Evolutionary conservation across 2,888 invertebrate species (phyloP), one percentile per base, ranked within the genome.

Genomic region (Nomada flava): DNA sequence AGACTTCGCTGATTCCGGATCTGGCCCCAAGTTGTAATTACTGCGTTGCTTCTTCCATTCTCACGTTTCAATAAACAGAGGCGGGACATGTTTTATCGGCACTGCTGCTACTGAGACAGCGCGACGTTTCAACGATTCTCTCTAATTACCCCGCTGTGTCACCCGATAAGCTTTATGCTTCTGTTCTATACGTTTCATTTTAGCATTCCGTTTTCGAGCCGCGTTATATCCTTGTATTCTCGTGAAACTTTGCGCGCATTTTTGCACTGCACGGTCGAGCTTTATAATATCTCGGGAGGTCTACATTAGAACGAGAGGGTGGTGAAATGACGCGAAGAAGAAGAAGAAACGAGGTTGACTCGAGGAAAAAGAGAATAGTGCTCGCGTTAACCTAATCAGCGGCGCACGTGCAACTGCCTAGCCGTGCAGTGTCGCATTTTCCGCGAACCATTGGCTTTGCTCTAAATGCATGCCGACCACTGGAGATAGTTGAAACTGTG

Each of bases 321-420:
- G 55, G 55, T 23, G 42, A 67, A 57, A 62, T 13, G 47, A 23
- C 18, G 15, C n/a, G 47, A 26, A 36, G 42, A 63, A 72, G 63
- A 64, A 75, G 67, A 60, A 76, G 71, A 42, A 71, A 65, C 42
- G 79, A 53, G 69, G 55, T 23, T 23, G 73, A 70, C 57, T 18
- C 53, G 23, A 60, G 36, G 50, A 71, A 60, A 73, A 73, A 65
- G 65, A 55, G 70, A 55, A 44, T 84, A 68, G 76, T 62, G 53
- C 73, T 77, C 60, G 77, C 71, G 88, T 86, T 84, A 86, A 87
- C 82, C 84, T 84, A 87, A 88, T 86, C 88, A 88, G 68, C 53
- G 73, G 68, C 59, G 75, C 79, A 86, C 86, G 86, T 85, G 85
- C 85, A 80, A 70, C 76, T 77, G 73, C 70, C 76, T 69, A 68